These are phyloP conservation scores for Nymphalis c-album DNA, from an alignment of 2,888 invertebrate species.

Conservation along the genomic window DNA sequence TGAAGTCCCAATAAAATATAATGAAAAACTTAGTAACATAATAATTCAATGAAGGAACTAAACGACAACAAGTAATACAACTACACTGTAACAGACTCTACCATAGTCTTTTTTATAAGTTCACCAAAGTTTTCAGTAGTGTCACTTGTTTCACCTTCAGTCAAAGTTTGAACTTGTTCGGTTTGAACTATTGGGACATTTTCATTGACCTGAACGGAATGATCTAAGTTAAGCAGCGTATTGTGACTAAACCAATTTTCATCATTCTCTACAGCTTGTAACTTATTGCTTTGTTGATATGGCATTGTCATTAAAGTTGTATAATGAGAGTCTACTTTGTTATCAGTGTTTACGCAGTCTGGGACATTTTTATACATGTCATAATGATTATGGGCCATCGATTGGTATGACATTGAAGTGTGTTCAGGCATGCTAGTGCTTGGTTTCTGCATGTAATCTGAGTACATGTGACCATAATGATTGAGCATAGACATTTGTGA, in stretches of 20 bases:
- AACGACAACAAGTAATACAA: constrained; percentile 72
- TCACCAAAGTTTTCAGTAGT: constrained; percentile 91
- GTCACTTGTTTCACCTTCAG: constrained; percentile 55
- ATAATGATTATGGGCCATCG: constrained; percentile 64
- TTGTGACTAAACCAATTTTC: constrained; percentile 78
- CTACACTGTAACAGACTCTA: constrained; percentile 93
- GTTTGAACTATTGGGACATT: constrained; percentile 56
- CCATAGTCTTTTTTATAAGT: constrained; percentile 95
- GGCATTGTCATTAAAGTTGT: constrained; percentile 85
- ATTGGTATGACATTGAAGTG: constrained; percentile 60
- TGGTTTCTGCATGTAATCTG: constrained; percentile 71
- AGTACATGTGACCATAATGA: constrained; percentile 76
- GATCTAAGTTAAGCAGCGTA: constrained; percentile 66
- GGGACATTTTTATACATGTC: constrained; percentile 67
- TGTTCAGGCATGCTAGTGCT: constrained; percentile 58
- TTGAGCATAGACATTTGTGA: constrained; percentile 77
- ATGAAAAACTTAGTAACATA: constrained; percentile 73
- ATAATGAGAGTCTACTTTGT: constrained; percentile 80
- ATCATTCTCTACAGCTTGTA: constrained; percentile 82
- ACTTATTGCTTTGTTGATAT: constrained; percentile 84
- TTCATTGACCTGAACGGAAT: constrained; percentile 64
- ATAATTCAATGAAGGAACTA: constrained; percentile 66
- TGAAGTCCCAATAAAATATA: constrained; percentile 64
- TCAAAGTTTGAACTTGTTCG: constrained; percentile 45
- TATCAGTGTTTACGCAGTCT: constrained; percentile 72